These are phyloP conservation scores for Protosalanx chinensis DNA, from an alignment of 2,797 vertebrate genomes.

Conservation along the genomic window DNA sequence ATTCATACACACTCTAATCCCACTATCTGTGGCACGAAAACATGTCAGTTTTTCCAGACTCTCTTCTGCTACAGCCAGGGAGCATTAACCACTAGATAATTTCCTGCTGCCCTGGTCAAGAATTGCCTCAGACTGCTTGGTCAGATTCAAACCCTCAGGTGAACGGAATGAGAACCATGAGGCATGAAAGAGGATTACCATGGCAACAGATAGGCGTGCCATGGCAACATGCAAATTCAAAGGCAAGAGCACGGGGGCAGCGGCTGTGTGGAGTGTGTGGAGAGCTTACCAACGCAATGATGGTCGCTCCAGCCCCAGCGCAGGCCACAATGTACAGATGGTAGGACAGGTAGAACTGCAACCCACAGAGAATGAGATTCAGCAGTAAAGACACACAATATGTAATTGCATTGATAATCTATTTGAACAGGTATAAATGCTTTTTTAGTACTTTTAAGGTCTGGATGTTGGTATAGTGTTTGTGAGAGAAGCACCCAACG, in stretches of 20 bases:
- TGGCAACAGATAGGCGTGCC: constrained; percentile 53
- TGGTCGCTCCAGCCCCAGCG: constrained; percentile 93
- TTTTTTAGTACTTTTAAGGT: no score
- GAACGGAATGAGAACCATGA: constrained; percentile 20
- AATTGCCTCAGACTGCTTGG: not conserved
- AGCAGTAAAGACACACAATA: no score
- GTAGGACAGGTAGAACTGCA: constrained; percentile 97
- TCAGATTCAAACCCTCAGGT: constrained; percentile 29
- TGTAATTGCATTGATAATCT: no score
- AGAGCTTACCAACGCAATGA: constrained; percentile 92
- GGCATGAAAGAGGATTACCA: constrained; percentile 56
- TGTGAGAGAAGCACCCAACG: not conserved
- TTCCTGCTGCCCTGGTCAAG: not conserved
- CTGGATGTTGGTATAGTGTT: not conserved
- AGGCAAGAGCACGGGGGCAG: not conserved
- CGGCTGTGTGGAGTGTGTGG: not conserved
- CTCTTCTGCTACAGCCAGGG: not conserved
- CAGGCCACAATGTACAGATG: constrained; percentile 97
- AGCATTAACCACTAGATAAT: not conserved
- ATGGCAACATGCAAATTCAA: constrained; percentile 62
- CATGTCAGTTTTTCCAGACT: not conserved
- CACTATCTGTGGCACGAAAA: not conserved
- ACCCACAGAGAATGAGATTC: constrained; percentile 25
- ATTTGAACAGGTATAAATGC: no score
- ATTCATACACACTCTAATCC: not conserved